A percentile compares a stretch with the other conserved stretches of the same genome.
Conservation (phyloP, 2,888 invertebrate species). For the Neocrepidodera transversa region DNA sequence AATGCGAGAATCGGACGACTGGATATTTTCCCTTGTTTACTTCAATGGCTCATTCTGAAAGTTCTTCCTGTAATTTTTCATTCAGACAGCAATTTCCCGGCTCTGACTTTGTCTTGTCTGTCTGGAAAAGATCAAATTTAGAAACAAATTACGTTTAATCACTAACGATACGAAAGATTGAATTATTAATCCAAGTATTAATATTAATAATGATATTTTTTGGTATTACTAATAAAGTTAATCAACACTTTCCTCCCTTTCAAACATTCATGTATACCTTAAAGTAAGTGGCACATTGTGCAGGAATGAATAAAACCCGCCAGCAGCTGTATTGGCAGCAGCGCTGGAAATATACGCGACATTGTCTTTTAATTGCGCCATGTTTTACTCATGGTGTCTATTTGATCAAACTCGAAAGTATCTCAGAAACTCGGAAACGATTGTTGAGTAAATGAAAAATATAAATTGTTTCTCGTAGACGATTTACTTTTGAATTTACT, state of each 20-base stretch:
- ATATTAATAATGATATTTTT: too few relatives aligned
- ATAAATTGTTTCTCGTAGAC: constrained; percentile 13
- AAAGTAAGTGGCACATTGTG: background rate
- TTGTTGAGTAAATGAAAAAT: constrained; percentile 4
- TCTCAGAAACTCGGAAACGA: constrained; percentile 2
- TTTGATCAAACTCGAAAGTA: constrained; percentile 3
- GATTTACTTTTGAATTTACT: constrained; percentile 10
- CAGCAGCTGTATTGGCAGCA: background rate
- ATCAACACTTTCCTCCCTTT: too few relatives aligned
- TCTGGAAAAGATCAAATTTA: constrained; percentile 28
- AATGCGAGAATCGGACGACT: background rate
- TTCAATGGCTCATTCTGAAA: constrained; percentile 15
- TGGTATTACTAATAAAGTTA: too few relatives aligned
- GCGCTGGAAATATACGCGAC: background rate
- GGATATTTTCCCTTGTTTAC: background rate
- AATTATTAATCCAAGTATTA: too few relatives aligned
- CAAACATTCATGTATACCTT: too few relatives aligned
- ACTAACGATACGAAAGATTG: constrained; percentile 7
- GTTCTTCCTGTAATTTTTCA: constrained; percentile 23
- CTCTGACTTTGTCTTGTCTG: constrained; percentile 3
- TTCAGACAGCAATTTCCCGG: constrained; percentile 23
- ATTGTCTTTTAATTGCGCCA: constrained; percentile 10
- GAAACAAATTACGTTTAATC: constrained; percentile 32
- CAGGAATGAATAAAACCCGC: background rate
- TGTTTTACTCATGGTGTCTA: constrained; percentile 11